Conservation (phyloP, 2,797 vertebrate genomes). For the Sebastes glaucus region DNA sequence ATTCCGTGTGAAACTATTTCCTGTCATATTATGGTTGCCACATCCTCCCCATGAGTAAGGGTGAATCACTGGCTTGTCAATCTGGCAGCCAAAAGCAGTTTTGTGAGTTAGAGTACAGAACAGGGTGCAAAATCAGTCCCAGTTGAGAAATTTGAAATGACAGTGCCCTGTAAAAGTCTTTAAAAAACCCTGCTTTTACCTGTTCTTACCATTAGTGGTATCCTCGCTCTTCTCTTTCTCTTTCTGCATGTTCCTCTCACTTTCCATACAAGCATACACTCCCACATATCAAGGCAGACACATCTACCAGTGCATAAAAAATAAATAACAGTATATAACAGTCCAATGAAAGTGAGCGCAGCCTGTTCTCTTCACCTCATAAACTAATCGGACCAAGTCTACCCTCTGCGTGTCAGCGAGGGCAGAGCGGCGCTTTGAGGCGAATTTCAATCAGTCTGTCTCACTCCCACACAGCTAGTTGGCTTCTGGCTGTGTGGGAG, state of each 20-base stretch:
- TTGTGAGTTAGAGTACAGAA: neutral
- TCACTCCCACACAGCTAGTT: slow-evolving; percentile 70
- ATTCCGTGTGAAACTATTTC: slow-evolving; percentile 18
- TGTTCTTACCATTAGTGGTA: neutral
- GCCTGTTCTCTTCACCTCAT: slow-evolving; percentile 47
- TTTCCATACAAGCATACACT: neutral
- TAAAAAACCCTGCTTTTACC: neutral
- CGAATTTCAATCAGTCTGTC: slow-evolving; percentile 72
- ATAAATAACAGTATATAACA: slow-evolving; percentile 11
- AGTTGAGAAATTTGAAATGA: slow-evolving; percentile 11
- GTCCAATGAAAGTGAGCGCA: slow-evolving; percentile 22
- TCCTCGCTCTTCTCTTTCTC: neutral
- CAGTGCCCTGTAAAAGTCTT: neutral
- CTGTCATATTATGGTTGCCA: slow-evolving; percentile 17
- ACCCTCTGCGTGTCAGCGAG: slow-evolving; percentile 59
- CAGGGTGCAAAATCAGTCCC: neutral
- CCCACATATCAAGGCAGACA: slow-evolving; percentile 10
- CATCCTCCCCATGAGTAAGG: slow-evolving; percentile 37
- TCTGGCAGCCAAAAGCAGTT: slow-evolving; percentile 6
- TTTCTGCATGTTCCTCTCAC: neutral
- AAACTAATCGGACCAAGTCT: slow-evolving; percentile 53
- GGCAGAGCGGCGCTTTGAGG: slow-evolving; percentile 61
- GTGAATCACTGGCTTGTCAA: slow-evolving; percentile 46
- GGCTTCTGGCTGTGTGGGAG: slow-evolving; percentile 75
- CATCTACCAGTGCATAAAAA: slow-evolving; percentile 8